Evolutionary conservation across 2,797 vertebrate species (phyloP), one percentile per base, ranked within the genome.

Genomic region (Perdix hodgsoniae): DNA sequence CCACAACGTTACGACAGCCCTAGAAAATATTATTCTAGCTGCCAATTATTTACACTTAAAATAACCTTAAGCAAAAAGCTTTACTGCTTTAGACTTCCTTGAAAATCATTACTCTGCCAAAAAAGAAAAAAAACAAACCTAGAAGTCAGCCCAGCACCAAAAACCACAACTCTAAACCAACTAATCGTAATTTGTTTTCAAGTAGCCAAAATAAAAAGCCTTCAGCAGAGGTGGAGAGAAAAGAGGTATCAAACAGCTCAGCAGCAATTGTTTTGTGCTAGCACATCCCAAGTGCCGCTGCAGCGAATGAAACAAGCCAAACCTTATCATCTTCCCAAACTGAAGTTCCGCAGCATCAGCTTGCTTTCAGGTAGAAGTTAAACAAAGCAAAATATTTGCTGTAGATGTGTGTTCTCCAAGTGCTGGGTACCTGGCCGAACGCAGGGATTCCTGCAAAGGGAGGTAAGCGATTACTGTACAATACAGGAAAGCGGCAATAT

Each of bases 341-440:
- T 8, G 22, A 33, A 37, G 9, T 47, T 47, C 19, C 0, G 52
- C 8, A 61, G 59, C 60, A n/a, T 14, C 7, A 0, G 0, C 37
- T 80, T 75, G 50, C 24, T 61, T 76, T 57, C 40, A 65, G 2
- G 5, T 26, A 17, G 21, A 57, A 47, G 7, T 65, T 23, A 71
- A 54, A 6, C 0, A 1, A 65, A 61, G 5, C 4, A 44, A 64
- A 86, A 18, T 45, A 17, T 29, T 73, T 45, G 6, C 40, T 84
- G 7, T 49, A 49, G 22, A 9, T 35, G 17, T 14, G 3, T 49
- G 42, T 54, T 65, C 19, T 10, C 18, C 5, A 4, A 16, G 5
- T 47, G 47, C 29, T 14, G 60, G n/a, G 22, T 18, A 63, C 3
- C 31, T 52, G 39, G 50, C 6, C 42, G 47, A 59, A 42, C 5